Evolutionary conservation across 1,140 invertebrate genomes (phyloP), one percentile per base, ranked within the genome.

Genomic region (Tetramorium parvispinum): DNA sequence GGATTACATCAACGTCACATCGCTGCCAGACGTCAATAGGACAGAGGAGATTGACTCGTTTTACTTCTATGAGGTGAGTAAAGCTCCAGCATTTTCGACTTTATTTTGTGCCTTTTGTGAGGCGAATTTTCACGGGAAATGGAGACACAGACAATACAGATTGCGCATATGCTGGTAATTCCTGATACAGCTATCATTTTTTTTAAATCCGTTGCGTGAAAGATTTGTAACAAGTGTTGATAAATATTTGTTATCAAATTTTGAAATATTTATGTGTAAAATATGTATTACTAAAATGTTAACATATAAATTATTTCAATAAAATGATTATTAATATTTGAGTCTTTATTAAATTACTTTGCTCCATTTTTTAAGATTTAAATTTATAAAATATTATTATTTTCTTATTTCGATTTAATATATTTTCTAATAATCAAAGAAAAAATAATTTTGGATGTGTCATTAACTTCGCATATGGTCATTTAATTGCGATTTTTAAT

Each of bases 31-130:
- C 57, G 79, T 57, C 46, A 94, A 93, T 78, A 61, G 57, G 8
- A 92, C 91, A 4, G 87, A 89, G 0, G 89, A 91, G 73, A 94
- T 94, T 86, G 94, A 94, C 76, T 93, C 92, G 8, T 94, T 94
- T 88, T 94, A 93, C 92, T 94, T 94, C 86, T 94, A 94, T 78
- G 87, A 94, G 92, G 94, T 94, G 81, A 77, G 92, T 83, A 27
- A 8, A 27, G 32, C 37, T 43, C 59, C 40, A 13, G 11, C 49
- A 53, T 18, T 46, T 40, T 75, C 43, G 10, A 37, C 5, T 37
- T 65, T 18, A 65, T 5, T 2, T n/a, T 24, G 13, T n/a, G 24
- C 32, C 2, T 66, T 32, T 11, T 27, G 6, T 6, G 2, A 6
- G 11, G 6, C 7, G 10, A 8, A 8, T 63, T 27, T 27, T 18